Evolutionary conservation across 2,113 vertebrate species (phyloP), one percentile per base, ranked within the genome.

Genomic region (Pipa parva): DNA sequence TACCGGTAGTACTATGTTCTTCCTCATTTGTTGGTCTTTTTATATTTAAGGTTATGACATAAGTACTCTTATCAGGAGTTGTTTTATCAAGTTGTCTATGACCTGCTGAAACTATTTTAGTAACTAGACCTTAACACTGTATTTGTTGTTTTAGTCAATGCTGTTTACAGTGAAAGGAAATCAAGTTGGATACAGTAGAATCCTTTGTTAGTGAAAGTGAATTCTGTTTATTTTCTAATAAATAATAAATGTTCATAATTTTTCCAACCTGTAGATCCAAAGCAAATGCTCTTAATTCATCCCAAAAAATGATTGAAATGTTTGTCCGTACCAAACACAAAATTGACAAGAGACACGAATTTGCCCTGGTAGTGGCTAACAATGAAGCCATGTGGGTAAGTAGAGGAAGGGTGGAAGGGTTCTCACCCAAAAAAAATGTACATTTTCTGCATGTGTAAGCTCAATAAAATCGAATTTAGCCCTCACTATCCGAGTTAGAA

Each of bases 301-400:
- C 92, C 45, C 95, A 98, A 89, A 98, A 98, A 83, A 98, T 98
- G 95, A 95, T 98, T 0, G 95, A 98, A 82, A 98, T 98, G 95
- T 98, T 98, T 15, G 95, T 98, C 52, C 86, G 95, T 74, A 98
- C 95, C 0, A 98, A 98, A 71, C 95, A 98, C 83, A 96, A 94
- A 80, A 95, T 97, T 1, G 93, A 96, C 83, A 97, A 95, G 77
- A 81, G 93, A 22, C 95, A 98, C 0, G 95, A 98, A 75, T 98
- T 98, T 7, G 95, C 95, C 0, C 81, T 98, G 77, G 90, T 98
- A 13, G 95, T 98, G 25, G 88, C 96, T 20, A 98, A 96, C 2
- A 93, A 96, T 0, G 94, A 97, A 0, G 92, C 92, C 2, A 87
- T 95, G 1, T 98, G 95, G 94, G 95, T 97, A 76, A 86, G 91